Base-by-base conservation (phyloP, 1,140 invertebrate species). In the Pygmarrhopalites habei region DNA sequence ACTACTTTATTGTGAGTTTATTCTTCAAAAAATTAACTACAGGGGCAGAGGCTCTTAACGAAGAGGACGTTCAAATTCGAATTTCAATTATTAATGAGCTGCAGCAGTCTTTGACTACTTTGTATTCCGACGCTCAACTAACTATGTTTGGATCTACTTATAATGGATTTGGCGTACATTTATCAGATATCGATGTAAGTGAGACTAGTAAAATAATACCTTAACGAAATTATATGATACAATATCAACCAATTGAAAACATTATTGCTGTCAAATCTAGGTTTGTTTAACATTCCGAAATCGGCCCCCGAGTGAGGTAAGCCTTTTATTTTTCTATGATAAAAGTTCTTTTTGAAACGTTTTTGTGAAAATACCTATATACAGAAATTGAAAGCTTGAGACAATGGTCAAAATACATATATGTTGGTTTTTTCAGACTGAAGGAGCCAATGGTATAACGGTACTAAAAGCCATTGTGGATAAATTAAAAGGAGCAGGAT, bases 131-230 rank as follows among this genome's bases (percentile, higher is more conserved):
- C 66, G 25, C 65, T 80, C 67, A 73, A 15, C 69, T 85, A 1
- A 63, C 73, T 28, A 67, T 83, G 55, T 85, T 84, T 79, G 83
- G 83, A 2, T 85, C 83, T 2, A 82, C 81, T 0, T 75, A 75
- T 61, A 85, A 85, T 78, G 83, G 83, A 4, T 85, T 85, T 77
- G 83, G 82, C 2, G 79, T 82, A 66, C 71, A 72, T 32, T 71
- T 76, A 14, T 83, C 82, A 70, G 83, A 85, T 73, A 72, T 85
- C 28, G 83, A 85, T 71, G 79, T n/a, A n/a, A n/a, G n/a, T n/a
- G n/a, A n/a, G n/a, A n/a, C n/a, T n/a, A n/a, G n/a, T n/a, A n/a
- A n/a, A n/a, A n/a, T n/a, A n/a, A n/a, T n/a, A n/a, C n/a, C n/a
- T n/a, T n/a, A n/a, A n/a, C n/a, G n/a, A n/a, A n/a, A n/a, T n/a